phyloP scores from a whole-genome alignment of 1,140 invertebrate genomes.

The Tribolium madens region DNA sequence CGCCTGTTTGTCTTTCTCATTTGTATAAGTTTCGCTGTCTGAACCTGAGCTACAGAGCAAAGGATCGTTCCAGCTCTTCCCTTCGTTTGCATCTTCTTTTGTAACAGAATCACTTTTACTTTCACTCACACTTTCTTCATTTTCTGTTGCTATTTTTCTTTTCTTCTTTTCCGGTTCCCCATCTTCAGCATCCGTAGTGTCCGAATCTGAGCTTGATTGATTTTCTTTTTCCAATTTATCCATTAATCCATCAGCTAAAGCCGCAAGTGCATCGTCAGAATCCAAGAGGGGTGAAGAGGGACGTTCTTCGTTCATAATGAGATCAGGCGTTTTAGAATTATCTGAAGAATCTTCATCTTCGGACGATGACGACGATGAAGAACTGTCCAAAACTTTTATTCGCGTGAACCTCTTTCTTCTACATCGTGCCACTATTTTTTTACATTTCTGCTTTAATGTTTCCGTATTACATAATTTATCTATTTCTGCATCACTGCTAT shows the following conservation, averaged over 20 bases:
- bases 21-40: neutral
- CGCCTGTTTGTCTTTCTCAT: no score
- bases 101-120: neutral
- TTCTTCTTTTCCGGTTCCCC: neutral
- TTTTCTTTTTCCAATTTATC: neutral
- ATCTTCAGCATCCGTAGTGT: neutral
- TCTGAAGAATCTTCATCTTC: neutral
- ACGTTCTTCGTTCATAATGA: neutral
- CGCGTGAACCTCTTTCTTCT: neutral
- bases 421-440: neutral
- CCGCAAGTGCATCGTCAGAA: neutral
- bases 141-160: neutral
- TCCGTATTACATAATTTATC: slow-evolving; percentile 11
- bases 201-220: neutral
- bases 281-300: neutral
- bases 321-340: neutral
- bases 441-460: neutral
- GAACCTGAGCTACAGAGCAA: neutral
- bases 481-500: slow-evolving; percentile 8
- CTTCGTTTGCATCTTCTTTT: neutral
- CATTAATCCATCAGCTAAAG: neutral
- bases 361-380: neutral
- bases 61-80: no score
- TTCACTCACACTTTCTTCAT: neutral
- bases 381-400: neutral